Conservation (phyloP, 2,113 vertebrate genomes). For the Xenopus laevis region DNA sequence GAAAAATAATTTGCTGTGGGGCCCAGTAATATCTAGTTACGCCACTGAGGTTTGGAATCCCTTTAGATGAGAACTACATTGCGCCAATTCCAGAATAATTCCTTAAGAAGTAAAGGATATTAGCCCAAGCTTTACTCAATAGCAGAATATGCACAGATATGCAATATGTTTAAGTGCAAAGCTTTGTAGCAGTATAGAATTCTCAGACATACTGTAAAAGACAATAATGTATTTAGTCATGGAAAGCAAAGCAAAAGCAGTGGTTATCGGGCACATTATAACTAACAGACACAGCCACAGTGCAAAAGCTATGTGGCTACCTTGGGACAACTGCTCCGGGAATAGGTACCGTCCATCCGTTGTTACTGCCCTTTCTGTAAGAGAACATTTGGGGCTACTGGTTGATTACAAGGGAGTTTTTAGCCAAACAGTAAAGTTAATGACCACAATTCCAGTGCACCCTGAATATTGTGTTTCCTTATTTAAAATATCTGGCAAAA, state of each 20-base stretch:
- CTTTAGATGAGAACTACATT: too few species aligned
- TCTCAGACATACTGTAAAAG: background rate
- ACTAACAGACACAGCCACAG: constrained; percentile 12
- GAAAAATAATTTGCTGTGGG: too few species aligned
- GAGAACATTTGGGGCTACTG: constrained; percentile 36
- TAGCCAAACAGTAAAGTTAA: too few species aligned
- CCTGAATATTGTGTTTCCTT: too few species aligned
- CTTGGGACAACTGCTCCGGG: constrained; percentile 80
- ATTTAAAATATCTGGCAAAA: too few species aligned
- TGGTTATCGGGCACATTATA: constrained; percentile 7
- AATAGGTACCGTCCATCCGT: constrained; percentile 88
- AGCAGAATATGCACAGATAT: background rate
- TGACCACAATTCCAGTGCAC: too few species aligned
- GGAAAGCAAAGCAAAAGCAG: background rate
- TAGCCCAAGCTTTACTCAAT: background rate
- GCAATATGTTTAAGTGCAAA: background rate
- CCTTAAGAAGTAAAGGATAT: background rate
- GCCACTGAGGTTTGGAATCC: too few species aligned
- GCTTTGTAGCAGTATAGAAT: background rate
- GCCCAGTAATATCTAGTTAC: too few species aligned
- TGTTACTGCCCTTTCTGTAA: constrained; percentile 83
- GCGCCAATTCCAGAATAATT: background rate
- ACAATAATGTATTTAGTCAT: background rate
- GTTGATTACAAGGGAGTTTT: background rate
- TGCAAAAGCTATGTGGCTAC: constrained; percentile 57